Evolutionary conservation across 2,888 invertebrate species (phyloP).

Genomic region (Cryptophagus acutangulus): DNA sequence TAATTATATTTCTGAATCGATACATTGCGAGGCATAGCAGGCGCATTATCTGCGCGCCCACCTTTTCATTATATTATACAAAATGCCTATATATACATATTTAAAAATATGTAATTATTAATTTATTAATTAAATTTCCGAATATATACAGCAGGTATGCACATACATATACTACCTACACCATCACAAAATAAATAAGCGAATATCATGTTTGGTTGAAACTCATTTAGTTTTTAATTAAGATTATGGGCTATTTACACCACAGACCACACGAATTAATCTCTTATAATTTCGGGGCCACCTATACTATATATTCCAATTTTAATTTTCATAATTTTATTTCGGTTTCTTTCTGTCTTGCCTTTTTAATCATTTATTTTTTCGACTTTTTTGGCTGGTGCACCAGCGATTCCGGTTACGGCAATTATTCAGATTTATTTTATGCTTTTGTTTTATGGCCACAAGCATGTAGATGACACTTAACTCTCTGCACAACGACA

Average conservation of each 20-base stretch:
- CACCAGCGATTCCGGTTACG: too few species aligned
- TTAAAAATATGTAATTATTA: conserved; percentile 30
- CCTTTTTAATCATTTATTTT: conserved; percentile 11
- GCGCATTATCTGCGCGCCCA: conserved; percentile 30
- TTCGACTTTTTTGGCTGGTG: too few species aligned
- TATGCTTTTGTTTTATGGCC: conserved; percentile 41
- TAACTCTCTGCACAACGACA: conserved; percentile 41
- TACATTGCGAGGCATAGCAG: conserved; percentile 23
- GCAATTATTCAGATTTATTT: conserved; percentile 30
- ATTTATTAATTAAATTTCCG: conserved; percentile 35
- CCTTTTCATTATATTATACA: too few species aligned
- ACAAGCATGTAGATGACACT: conserved; percentile 42
- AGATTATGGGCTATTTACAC: conserved; percentile 35
- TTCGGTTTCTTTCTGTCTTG: conserved; percentile 9
- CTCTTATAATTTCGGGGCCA: conserved; percentile 28
- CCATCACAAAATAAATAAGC: conserved; percentile 33
- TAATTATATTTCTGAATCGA: conserved; percentile 43
- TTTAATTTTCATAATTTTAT: conserved; percentile 13
- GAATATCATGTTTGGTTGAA: conserved; percentile 34
- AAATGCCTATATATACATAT: too few species aligned
- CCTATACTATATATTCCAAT: conserved; percentile 23
- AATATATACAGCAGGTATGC: too few species aligned
- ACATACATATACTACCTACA: too few species aligned
- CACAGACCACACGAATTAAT: conserved; percentile 34
- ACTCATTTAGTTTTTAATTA: conserved; percentile 41